These are phyloP conservation scores for Zeugodacus cucurbitae DNA, from an alignment of 1,140 invertebrate species.

Conservation along the genomic window DNA sequence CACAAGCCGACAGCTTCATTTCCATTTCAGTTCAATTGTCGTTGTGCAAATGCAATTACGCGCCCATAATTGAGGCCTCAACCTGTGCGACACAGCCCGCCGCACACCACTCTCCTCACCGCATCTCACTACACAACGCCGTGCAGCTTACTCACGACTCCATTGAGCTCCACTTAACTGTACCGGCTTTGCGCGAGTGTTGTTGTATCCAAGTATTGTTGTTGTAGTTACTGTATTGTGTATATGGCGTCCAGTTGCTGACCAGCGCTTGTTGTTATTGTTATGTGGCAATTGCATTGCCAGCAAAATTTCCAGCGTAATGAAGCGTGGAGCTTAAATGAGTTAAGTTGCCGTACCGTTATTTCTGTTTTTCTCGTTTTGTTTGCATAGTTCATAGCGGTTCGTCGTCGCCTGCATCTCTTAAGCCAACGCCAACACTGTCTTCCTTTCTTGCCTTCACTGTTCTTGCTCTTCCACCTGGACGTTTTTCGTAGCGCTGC, in stretches of 20 bases:
- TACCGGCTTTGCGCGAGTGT: neutral
- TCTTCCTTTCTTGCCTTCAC: neutral
- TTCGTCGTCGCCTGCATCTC: neutral
- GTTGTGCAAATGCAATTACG: constrained; percentile 36
- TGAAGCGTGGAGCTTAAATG: constrained; percentile 28
- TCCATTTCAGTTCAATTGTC: constrained; percentile 26
- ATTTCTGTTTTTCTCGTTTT: neutral
- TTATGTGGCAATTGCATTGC: constrained; percentile 1
- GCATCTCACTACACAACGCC: neutral
- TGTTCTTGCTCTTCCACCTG: neutral
- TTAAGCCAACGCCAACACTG: neutral
- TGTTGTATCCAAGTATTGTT: neutral
- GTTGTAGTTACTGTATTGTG: neutral
- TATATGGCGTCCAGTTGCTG: constrained; percentile 5
- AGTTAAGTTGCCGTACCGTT: constrained; percentile 12
- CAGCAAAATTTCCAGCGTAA: constrained; percentile 16
- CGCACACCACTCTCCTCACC: neutral
- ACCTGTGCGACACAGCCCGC: neutral
- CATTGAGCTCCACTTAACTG: neutral
- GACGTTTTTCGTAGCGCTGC: neutral
- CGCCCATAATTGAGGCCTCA: constrained; percentile 23
- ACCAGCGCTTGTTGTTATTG: neutral
- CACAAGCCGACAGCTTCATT: neutral
- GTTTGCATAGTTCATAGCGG: neutral
- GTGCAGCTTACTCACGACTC: neutral